Base-by-base conservation (phyloP, 2,888 invertebrate genomes). In the Lycia hirtaria region DNA sequence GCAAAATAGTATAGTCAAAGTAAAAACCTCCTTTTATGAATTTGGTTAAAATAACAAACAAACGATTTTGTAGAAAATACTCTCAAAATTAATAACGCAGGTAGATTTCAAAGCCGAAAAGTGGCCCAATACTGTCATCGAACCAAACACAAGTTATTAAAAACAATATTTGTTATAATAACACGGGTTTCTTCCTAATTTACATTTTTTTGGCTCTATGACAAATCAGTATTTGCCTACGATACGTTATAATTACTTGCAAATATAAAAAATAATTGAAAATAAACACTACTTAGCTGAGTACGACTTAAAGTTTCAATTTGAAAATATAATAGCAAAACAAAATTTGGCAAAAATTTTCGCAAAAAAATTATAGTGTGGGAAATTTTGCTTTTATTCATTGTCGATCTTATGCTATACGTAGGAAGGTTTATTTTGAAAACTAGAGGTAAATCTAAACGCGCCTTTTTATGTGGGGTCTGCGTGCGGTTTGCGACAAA, bases 401-500 rank as follows among this genome's bases (percentile, higher is more conserved):
- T 15, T 0, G 2, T 7, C 14, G 49, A 12, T 37, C 49, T 3
- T 60, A 56, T 0, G 0, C 0, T 0, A 0, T 0, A 12, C 0
- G 0, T 0, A 0, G 50, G 59, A 72, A 51, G 41, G 50, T 35
- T 41, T 4, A 56, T 35, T 55, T 58, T 65, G 2, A 14, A 14
- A 5, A 6, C 7, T 3, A 6, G 17, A 17, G 20, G 24, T 9
- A 26, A 28, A 30, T 37, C 0, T 10, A 51, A 37, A 32, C 4
- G 38, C 20, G 30, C 1, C 44, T 35, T 54, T 61, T 65, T 61
- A 56, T 40, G 50, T 64, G 59, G 57, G 56, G 67, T 65, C 67
- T 65, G 68, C 66, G 73, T 80, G 82, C 84, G 85, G 85, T 81
- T 78, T 67, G 78, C 76, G 80, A 84, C 85, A 85, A 83, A 83